Conservation (phyloP, 2,113 vertebrate species). For the Chamaea fasciata region DNA sequence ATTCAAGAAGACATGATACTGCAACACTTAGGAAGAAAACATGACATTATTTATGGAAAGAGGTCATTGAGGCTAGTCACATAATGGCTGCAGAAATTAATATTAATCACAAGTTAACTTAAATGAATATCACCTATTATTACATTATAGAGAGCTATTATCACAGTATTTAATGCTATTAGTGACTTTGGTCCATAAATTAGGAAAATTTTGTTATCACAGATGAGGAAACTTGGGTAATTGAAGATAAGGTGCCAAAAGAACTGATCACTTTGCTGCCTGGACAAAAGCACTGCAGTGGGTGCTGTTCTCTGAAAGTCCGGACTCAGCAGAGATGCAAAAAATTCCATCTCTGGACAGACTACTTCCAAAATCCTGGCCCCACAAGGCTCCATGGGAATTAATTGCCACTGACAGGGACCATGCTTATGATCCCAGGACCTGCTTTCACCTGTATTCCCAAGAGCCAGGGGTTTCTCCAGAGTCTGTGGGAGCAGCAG, state of each 20-base stretch:
- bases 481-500: accelerated
- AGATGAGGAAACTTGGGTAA: background rate
- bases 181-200: background rate
- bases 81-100: background rate
- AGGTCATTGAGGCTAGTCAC: background rate
- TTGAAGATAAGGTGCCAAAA: background rate
- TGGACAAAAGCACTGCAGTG: background rate
- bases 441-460: background rate
- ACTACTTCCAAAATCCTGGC: background rate
- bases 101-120: background rate
- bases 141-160: background rate
- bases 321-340: background rate
- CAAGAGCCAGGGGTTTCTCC: background rate
- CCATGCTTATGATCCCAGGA: background rate
- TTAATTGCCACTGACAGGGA: accelerated
- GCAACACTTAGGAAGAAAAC: background rate
- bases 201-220: background rate
- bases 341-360: background rate
- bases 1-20: background rate
- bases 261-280: background rate
- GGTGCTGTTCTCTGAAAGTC: background rate
- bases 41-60: background rate
- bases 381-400: background rate
- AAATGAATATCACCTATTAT: background rate
- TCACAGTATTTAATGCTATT: background rate